Evolutionary conservation across 2,113 vertebrate genomes (phyloP), one percentile per base, ranked within the genome.

Genomic region (Labrus mixtus): DNA sequence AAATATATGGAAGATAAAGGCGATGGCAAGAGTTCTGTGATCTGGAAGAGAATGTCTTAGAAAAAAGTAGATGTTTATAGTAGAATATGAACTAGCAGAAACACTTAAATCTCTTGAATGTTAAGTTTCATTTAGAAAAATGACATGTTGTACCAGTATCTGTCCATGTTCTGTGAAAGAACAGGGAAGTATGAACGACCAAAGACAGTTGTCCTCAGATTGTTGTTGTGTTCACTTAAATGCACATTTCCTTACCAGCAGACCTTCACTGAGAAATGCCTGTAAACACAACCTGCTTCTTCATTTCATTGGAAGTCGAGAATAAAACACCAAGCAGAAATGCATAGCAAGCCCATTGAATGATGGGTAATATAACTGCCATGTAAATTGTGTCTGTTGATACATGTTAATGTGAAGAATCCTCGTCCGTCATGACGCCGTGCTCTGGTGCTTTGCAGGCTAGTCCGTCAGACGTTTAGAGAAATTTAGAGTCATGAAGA

Each of bases 341-440:
- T 39, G 55, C 54, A 11, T 3, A 39, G 53, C 46, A 69, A 69
- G 60, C 41, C 65, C 51, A n/a, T 68, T 85, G 69, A 83, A 57
- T 81, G 51, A 87, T 78, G 56, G 57, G 19, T 75, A 46, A 65
- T 78, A 76, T 37, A 72, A 73, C 60, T 71, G 85, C 67, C 68
- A 71, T 59, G 79, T 81, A 73, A 79, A 72, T 74, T 41, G 72
- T 72, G 46, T 81, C 55, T 68, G 72, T 81, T 83, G 57, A 84
- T 69, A 72, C 78, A 88, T 86, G 73, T 81, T 77, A 41, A 77
- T 80, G 54, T 78, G 17, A 50, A 78, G 53, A 58, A 22, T 63
- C 61, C 29, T 83, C 56, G 17, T 73, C 63, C 4, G 75, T 82
- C 51, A 48, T 20, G n/a, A 17, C 25, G 3, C 12, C 3, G 20